Evolutionary conservation across 2,888 invertebrate genomes (phyloP).

Genomic region (Coelinius sp.): DNA sequence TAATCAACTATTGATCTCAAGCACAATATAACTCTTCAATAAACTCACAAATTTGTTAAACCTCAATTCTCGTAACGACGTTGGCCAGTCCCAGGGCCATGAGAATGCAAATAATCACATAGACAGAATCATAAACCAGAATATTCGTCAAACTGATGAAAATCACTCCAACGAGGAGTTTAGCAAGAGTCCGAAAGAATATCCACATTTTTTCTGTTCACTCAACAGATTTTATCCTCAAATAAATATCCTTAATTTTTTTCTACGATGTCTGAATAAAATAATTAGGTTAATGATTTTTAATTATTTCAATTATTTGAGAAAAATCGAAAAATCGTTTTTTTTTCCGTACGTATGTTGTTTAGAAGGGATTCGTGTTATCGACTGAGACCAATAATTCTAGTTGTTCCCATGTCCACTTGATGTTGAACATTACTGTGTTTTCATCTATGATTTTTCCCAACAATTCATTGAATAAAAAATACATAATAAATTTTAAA

Average conservation of each 20-base stretch:
- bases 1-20: no score
- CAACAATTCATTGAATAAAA: neutral
- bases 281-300: no score
- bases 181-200: constrained; percentile 44
- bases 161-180: constrained; percentile 48
- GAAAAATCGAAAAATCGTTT: neutral
- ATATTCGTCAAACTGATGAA: constrained; percentile 51
- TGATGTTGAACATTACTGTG: neutral
- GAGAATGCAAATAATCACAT: constrained; percentile 49
- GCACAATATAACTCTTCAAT: neutral
- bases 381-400: no score
- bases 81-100: constrained; percentile 45
- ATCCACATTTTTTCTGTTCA: constrained; percentile 42
- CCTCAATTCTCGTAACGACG: constrained; percentile 39
- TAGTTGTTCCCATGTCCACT: neutral
- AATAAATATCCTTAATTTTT: neutral
- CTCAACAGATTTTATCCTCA: neutral
- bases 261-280: no score
- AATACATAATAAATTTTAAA: no score
- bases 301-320: no score
- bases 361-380: neutral
- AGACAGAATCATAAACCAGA: constrained; percentile 51
- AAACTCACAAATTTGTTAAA: neutral
- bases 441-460: neutral
- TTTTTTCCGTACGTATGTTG: neutral